A percentile compares a stretch with the other conserved stretches of the same genome.
Evolutionary conservation across 2,113 vertebrate species (phyloP).

Genomic region (western clawed frog (Xenopus tropicalis)): UCB_Xtro_10.0 CM004452.2:50390001-50390500

Average conservation of each 20-base stretch:
- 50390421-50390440: not conserved
- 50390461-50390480: not conserved
- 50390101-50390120: conserved; percentile 73
- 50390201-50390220: conserved; percentile 65
- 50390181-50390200: too few relatives aligned
- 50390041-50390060: conserved; percentile 79
- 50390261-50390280: conserved; percentile 76
- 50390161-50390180: too few relatives aligned
- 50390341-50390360: conserved; percentile 23
- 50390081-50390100: conserved; percentile 79
- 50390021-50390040: conserved; percentile 81
- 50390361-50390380: not conserved
- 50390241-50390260: conserved; percentile 73
- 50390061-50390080: conserved; percentile 75
- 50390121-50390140: not conserved
- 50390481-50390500: too few relatives aligned
- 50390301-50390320: conserved; percentile 72
- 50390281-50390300: conserved; percentile 73
- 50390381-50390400: too few relatives aligned
- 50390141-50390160: too few relatives aligned
- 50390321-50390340: conserved; percentile 80
- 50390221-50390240: conserved; percentile 76
- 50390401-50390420: not conserved
- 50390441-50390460: not conserved
- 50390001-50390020: conserved; percentile 76